phyloP scores from a whole-genome alignment of 2,113 vertebrate species.

The Myiopsitta monachus region DNA sequence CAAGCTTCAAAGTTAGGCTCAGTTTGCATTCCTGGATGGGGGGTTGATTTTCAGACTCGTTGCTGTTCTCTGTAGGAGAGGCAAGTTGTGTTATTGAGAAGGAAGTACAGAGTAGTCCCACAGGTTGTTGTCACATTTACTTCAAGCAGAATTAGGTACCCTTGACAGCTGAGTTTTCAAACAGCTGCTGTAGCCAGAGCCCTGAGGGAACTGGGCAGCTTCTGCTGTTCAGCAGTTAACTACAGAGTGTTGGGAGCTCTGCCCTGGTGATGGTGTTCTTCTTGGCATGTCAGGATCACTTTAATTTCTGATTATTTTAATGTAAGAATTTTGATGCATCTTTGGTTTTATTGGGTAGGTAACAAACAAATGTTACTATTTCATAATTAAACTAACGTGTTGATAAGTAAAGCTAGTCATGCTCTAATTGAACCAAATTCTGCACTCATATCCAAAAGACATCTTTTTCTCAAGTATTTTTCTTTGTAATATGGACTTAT shows the following conservation, averaged over 20 bases:
- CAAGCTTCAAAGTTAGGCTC: neutral
- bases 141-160: neutral
- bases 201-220: neutral
- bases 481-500: neutral
- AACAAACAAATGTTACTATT: neutral
- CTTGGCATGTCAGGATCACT: neutral
- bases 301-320: neutral
- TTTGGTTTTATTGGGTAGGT: neutral
- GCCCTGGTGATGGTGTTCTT: rapidly evolving
- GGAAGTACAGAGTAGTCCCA: neutral
- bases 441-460: neutral
- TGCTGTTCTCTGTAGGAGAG: neutral
- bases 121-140: neutral
- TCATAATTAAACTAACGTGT: neutral
- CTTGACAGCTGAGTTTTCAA: neutral
- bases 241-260: neutral
- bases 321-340: neutral
- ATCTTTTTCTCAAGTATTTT: neutral
- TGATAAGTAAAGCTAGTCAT: neutral
- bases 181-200: neutral
- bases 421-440: neutral
- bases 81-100: neutral
- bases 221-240: neutral
- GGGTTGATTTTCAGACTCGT: neutral
- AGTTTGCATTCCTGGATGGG: neutral